Base-by-base conservation (phyloP, 1,140 invertebrate species). In the Latrodectus geometricus region DNA sequence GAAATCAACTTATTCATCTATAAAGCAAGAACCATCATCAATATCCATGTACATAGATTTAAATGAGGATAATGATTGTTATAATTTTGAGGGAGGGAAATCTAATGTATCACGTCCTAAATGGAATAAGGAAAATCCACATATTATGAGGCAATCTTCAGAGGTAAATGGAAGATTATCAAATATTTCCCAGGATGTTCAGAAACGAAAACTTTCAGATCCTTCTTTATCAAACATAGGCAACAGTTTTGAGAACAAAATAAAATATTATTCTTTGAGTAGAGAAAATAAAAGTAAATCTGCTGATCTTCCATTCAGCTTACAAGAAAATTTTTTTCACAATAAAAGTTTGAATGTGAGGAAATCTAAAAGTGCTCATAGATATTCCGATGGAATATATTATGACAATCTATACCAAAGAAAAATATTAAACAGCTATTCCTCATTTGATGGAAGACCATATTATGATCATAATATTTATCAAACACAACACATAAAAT, bases 31-130 rank as follows among this genome's bases (percentile, higher is more conserved):
- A 66, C 69, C 76, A 9, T 14, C 54, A 15, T 65, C 82, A 56
- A 72, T 88, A n/a, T 77, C 87, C 15, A 88, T 88, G 87, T 88
- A 81, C 48, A 77, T 88, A 49, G 49, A 88, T 86, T 73, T 88
- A 49, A 81, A 86, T 20, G 81, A 85, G 15, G 68, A 79, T 20
- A 3, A 1, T 50, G 68, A 23, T 61, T 23, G 65, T 49, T 15
- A 65, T 17, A 48, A 23, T 49, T 68, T n/a, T 17, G 21, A 49
- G 48, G 11, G 8, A 54, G 49, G 21, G 23, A 72, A 23, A 15
- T 8, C 9, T 56, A 56, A 15, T 56, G 52, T 54, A 4, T 15
- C n/a, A 14, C 11, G 17, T 61, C 8, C 54, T 61, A 17, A 14
- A 14, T 61, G 54, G 54, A 17, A 61, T 61, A 11, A 17, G 17